These are phyloP conservation scores for Labeo catla DNA, from an alignment of 2,113 vertebrate species.

Conservation along the genomic window DNA sequence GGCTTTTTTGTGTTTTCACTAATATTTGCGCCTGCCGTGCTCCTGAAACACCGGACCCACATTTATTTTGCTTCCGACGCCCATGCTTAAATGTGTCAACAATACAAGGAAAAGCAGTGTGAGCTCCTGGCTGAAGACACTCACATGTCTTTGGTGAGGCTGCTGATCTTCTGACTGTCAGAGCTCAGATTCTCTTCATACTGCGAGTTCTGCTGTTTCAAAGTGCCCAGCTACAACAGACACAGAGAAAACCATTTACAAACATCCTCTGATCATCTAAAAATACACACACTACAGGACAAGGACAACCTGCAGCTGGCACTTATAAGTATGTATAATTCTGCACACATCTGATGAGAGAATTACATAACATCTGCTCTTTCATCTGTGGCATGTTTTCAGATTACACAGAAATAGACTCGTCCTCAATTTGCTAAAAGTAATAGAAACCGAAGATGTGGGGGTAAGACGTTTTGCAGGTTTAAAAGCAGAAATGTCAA, in stretches of 20 bases:
- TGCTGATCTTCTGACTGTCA: slow-evolving; percentile 83
- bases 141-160: slow-evolving; percentile 89
- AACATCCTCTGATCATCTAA: neutral
- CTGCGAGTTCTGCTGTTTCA: slow-evolving; percentile 85
- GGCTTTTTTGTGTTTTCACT: too few species aligned
- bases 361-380: neutral
- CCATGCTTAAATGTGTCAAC: too few species aligned
- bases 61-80: too few species aligned
- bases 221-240: slow-evolving; percentile 78
- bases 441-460: neutral
- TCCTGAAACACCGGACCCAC: too few species aligned
- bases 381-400: neutral
- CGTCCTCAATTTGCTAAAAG: neutral
- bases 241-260: slow-evolving; percentile 27
- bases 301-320: neutral
- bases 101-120: neutral
- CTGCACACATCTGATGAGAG: neutral
- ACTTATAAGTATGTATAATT: neutral
- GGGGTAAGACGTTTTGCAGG: neutral
- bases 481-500: neutral
- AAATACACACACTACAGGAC: neutral
- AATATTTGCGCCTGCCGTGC: too few species aligned
- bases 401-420: neutral
- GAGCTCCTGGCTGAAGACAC: slow-evolving; percentile 45
- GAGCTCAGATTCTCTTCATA: slow-evolving; percentile 81